Evolutionary conservation across 2,888 invertebrate genomes (phyloP), one percentile per base, ranked within the genome.

Genomic region (Macrophya alboannulata): DNA sequence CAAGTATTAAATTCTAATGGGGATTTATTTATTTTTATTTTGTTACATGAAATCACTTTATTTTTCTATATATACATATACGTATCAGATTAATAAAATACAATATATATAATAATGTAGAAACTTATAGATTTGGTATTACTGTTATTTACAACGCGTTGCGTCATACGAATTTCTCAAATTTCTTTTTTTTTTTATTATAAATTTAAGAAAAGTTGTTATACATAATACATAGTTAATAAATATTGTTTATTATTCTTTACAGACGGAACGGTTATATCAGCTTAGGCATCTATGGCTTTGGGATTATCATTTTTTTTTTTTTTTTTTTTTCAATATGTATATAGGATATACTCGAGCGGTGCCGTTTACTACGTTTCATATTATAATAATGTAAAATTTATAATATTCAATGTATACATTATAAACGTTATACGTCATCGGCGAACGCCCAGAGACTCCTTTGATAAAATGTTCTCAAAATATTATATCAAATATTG

Each of bases 51-150:
- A 83, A 83, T 83, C 62, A 83, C 83, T 68, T 83, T 83, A 83
- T 83, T 83, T 62, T 48, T 71, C 68, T 83, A 68, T 83, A 83
- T 83, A 83, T 68, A 83, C 48, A 83, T 83, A 83, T 48, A 83
- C 37, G 45, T 68, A 31, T 83, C 48, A 83, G 51, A 83, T 25
- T 83, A 68, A 71, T 83, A 40, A 83, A 83, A 83, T 83, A 83
- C 68, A 71, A 68, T 83, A 68, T 62, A 4, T 48, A 62, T 62
- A 62, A 62, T 71, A 71, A 31, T 17, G 9, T 48, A 48, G n/a
- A 62, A 25, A 62, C 81, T 17, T 37, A 40, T 62, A 62, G 81
- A 81, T 81, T 81, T 62, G 81, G 62, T 81, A 62, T 81, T 40
- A 81, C 59, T 62, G 40, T 81, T 37, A 48, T 48, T 8, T 25